These are phyloP conservation scores for Tenebrosternarchus preto DNA, from an alignment of 2,113 vertebrate species.

Conservation along the genomic window DNA sequence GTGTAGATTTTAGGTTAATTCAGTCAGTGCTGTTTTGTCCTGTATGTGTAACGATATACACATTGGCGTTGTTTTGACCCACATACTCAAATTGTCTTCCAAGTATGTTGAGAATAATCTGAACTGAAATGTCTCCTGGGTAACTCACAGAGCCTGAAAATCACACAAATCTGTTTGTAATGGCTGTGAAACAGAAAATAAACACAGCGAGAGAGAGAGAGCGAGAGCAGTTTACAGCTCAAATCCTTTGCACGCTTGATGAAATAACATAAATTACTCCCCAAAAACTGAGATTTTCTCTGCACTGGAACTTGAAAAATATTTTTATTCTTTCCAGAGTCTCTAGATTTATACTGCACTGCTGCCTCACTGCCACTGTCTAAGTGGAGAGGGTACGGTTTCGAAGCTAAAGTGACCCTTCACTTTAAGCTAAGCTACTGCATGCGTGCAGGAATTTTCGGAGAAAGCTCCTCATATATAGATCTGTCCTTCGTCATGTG, in stretches of 20 bases:
- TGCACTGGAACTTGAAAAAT: constrained; percentile 53
- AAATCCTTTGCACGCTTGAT: constrained; percentile 54
- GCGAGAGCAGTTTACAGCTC: constrained; percentile 52
- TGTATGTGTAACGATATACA: constrained; percentile 21
- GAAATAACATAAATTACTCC: constrained; percentile 59
- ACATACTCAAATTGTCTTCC: constrained; percentile 18
- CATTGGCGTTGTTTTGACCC: constrained; percentile 31
- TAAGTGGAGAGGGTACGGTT: constrained; percentile 36
- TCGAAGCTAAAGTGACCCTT: constrained; percentile 23
- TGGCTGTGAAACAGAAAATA: constrained; percentile 61
- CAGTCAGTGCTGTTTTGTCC: constrained; percentile 4
- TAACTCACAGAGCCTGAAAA: constrained; percentile 51
- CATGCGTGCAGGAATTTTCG: neutral
- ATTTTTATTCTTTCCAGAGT: constrained; percentile 56
- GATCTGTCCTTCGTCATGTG: constrained; percentile 20
- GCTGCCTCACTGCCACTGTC: constrained; percentile 42
- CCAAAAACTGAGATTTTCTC: constrained; percentile 39
- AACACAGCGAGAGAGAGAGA: constrained; percentile 49
- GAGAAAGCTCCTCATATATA: constrained; percentile 3
- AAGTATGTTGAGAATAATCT: constrained; percentile 32
- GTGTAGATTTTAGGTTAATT: neutral
- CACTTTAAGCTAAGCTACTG: constrained; percentile 12
- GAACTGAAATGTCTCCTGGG: constrained; percentile 39
- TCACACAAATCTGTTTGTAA: constrained; percentile 54
- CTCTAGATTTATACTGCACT: constrained; percentile 48